Percentiles rank a stretch among this genome's conserved stretches.
phyloP scores from a whole-genome alignment of 35 echinoderm and acorn worm genomes.

The Heliocidaris tuberculata region DNA sequence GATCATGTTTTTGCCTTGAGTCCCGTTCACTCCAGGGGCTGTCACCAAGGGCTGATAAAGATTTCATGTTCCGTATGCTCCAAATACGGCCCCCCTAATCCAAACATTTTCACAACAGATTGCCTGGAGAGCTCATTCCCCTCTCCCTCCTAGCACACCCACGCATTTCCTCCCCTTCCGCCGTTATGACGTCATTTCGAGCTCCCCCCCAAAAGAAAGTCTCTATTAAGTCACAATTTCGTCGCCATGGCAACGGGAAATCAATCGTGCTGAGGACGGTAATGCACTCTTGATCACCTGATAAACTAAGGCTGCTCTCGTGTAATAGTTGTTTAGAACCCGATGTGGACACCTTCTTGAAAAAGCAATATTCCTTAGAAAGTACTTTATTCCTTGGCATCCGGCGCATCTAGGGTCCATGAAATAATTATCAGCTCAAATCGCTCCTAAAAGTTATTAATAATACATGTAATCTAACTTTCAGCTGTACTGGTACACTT shows the following conservation, averaged over 20 bases:
- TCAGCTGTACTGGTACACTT: not conserved
- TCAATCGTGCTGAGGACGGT: not conserved
- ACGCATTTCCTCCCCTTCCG: not conserved
- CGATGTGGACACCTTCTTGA: not conserved
- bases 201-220: not conserved
- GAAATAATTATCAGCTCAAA: not conserved
- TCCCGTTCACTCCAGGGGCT: not conserved
- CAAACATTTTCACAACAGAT: constrained; percentile 12
- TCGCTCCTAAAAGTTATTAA: not conserved
- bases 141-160: not conserved
- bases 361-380: not conserved
- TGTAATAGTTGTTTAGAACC: not conserved
- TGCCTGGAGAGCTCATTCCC: not conserved
- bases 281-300: not conserved
- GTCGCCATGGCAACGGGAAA: not conserved
- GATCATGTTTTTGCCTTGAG: not conserved
- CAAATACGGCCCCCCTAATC: not conserved
- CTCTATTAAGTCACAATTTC: not conserved
- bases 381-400: not conserved
- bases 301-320: not conserved
- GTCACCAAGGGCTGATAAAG: not conserved
- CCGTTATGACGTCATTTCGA: not conserved
- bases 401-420: not conserved
- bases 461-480: not conserved
- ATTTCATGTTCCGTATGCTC: not conserved